These are phyloP conservation scores for Anableps anableps DNA, from an alignment of 2,797 vertebrate species.

Conservation along the genomic window DNA sequence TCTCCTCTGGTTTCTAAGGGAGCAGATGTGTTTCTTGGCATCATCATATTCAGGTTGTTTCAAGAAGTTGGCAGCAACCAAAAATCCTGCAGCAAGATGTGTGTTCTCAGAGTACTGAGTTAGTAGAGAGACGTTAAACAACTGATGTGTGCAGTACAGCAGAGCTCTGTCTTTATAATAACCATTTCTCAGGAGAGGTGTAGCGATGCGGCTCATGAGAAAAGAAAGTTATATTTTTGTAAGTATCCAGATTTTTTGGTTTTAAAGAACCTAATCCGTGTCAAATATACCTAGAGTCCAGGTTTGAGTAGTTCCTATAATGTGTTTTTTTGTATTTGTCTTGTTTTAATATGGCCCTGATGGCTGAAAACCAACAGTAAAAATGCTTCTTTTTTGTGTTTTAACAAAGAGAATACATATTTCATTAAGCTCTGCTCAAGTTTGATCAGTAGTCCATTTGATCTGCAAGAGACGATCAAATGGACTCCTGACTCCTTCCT, in stretches of 20 bases:
- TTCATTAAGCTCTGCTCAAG: not conserved
- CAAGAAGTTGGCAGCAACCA: conserved; percentile 27
- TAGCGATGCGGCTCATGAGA: not conserved
- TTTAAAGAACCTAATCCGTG: not conserved
- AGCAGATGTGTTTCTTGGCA: conserved; percentile 27
- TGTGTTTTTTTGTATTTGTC: not conserved
- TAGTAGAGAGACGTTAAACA: too few relatives aligned
- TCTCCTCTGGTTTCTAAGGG: conserved; percentile 10
- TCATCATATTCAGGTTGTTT: conserved; percentile 10
- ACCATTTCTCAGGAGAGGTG: too few relatives aligned
- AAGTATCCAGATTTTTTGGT: not conserved
- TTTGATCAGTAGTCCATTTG: not conserved
- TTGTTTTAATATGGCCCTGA: not conserved
- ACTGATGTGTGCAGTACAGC: too few relatives aligned
- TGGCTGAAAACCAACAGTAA: not conserved
- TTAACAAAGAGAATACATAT: not conserved
- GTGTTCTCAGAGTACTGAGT: not conserved
- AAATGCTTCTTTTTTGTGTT: not conserved
- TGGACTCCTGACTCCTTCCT: too few relatives aligned
- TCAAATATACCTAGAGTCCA: not conserved
- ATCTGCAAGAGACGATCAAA: not conserved
- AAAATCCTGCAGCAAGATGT: conserved; percentile 19
- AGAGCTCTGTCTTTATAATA: too few relatives aligned
- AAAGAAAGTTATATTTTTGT: too few relatives aligned
- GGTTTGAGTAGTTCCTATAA: not conserved